Evolutionary conservation across 2,797 vertebrate species (phyloP).

Genomic region (Xenopus petersii): DNA sequence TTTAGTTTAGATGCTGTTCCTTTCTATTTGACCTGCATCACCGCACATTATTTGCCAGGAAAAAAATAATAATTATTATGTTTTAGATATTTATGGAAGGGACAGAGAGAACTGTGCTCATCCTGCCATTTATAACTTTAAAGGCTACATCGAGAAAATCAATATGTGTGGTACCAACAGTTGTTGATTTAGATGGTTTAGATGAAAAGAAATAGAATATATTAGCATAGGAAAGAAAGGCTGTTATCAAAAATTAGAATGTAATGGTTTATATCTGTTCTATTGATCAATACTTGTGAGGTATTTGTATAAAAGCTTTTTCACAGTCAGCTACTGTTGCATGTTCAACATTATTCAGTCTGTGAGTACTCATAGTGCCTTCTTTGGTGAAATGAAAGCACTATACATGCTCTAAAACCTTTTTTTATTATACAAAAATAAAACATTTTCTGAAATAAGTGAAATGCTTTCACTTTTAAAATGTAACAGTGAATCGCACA

Average conservation of each 20-base stretch:
- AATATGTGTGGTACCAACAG: slow-evolving; percentile 2
- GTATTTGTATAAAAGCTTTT: neutral
- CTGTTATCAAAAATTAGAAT: neutral
- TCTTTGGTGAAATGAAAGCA: neutral
- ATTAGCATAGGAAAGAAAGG: neutral
- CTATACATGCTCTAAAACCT: neutral
- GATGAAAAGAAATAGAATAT: neutral
- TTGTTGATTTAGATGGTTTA: slow-evolving; percentile 8
- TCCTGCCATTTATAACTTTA: slow-evolving; percentile 4
- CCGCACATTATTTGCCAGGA: neutral
- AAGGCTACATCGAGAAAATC: slow-evolving; percentile 4
- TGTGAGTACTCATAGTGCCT: neutral
- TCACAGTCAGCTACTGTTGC: neutral
- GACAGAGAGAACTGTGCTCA: neutral
- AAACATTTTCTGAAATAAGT: no score
- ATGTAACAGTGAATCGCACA: no score
- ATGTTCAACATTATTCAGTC: neutral
- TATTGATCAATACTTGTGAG: neutral
- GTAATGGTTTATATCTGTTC: slow-evolving; percentile 6
- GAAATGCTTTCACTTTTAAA: neutral
- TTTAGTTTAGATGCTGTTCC: neutral
- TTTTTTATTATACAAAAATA: neutral
- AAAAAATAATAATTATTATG: neutral
- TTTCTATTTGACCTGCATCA: neutral
- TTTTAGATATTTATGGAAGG: neutral